Conservation (phyloP, 2,888 invertebrate species). For the Stenodera caucasica region DNA sequence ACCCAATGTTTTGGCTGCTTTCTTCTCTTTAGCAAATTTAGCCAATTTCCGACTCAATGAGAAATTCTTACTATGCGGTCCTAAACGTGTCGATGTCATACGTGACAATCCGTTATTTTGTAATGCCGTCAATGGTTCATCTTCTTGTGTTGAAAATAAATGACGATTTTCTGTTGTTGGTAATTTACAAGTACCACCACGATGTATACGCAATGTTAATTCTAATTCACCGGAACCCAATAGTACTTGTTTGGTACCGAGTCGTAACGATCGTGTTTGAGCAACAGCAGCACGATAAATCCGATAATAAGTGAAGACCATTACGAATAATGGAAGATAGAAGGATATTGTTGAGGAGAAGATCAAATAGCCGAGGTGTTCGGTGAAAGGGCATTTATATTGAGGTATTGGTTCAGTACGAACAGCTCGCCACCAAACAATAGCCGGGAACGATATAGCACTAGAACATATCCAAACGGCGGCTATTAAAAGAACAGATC, state of each 20-base stretch:
- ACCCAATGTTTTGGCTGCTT: slow-evolving; percentile 95
- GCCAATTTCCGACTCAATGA: slow-evolving; percentile 90
- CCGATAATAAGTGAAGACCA: slow-evolving; percentile 97
- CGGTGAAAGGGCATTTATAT: slow-evolving; percentile 93
- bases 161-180: slow-evolving; percentile 43
- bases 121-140: slow-evolving; percentile 74
- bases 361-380: slow-evolving; percentile 93
- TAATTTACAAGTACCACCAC: slow-evolving; percentile 79
- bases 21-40: slow-evolving; percentile 96
- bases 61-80: slow-evolving; percentile 76
- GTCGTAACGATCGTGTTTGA: slow-evolving; percentile 86
- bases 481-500: slow-evolving; percentile 84
- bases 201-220: slow-evolving; percentile 88
- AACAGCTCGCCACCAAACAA: slow-evolving; percentile 93
- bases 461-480: slow-evolving; percentile 96
- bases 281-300: slow-evolving; percentile 93
- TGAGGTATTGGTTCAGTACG: slow-evolving; percentile 77
- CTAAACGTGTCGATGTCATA: slow-evolving; percentile 68
- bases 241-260: slow-evolving; percentile 89
- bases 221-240: slow-evolving; percentile 83
- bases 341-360: slow-evolving; percentile 98
- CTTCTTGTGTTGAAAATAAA: slow-evolving; percentile 66
- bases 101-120: slow-evolving; percentile 78
- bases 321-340: slow-evolving; percentile 93
- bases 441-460: slow-evolving; percentile 94